Evolutionary conservation across 1,140 invertebrate genomes (phyloP).

Genomic region (Drosophila miranda): DNA sequence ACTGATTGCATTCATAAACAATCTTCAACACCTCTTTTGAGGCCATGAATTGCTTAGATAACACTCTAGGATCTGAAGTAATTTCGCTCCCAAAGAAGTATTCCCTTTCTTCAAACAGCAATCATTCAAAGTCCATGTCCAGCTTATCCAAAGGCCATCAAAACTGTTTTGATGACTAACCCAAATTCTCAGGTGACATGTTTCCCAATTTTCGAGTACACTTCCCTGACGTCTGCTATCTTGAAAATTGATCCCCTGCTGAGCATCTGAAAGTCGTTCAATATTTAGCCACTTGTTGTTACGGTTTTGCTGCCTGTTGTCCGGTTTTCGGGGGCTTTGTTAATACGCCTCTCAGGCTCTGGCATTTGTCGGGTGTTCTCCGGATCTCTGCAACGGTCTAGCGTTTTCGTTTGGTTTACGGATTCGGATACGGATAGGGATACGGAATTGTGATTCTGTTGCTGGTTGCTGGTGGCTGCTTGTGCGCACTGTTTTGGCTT

Average conservation of each 20-base stretch:
- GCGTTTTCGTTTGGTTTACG: conserved; percentile 43
- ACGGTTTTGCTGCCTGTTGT: conserved; percentile 15
- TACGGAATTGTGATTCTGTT: conserved; percentile 4
- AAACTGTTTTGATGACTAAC: too few species aligned
- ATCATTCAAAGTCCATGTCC: too few species aligned
- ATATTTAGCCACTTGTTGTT: conserved; percentile 19
- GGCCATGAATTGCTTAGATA: too few species aligned
- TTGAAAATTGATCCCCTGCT: not conserved
- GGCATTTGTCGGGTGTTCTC: conserved; percentile 33
- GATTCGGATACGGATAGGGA: conserved; percentile 16
- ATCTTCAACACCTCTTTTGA: too few species aligned
- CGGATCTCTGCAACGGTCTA: not conserved
- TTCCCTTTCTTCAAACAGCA: too few species aligned
- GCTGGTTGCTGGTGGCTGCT: conserved; percentile 10
- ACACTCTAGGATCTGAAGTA: too few species aligned
- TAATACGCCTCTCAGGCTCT: conserved; percentile 46
- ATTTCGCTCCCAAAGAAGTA: too few species aligned
- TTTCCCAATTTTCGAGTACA: too few species aligned
- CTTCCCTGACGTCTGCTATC: too few species aligned
- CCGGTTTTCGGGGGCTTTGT: conserved; percentile 43
- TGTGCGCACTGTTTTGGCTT: conserved; percentile 24
- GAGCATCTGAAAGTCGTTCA: conserved; percentile 19
- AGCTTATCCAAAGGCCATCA: too few species aligned
- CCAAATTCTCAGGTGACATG: too few species aligned
- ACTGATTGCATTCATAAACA: too few species aligned